These are phyloP conservation scores for Megatriorchis doriae DNA, from an alignment of 2,113 vertebrate species.

Conservation along the genomic window DNA sequence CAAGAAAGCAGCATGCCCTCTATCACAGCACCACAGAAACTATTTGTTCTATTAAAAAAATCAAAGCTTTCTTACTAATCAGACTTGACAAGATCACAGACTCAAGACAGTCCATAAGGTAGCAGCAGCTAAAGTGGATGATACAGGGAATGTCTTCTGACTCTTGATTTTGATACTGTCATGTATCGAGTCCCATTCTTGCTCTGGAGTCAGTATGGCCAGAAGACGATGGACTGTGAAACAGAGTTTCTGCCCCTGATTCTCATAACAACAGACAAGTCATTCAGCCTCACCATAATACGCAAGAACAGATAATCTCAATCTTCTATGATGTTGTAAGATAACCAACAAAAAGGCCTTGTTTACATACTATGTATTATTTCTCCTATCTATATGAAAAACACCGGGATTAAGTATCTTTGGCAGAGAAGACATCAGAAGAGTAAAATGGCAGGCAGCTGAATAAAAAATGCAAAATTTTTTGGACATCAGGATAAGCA, in stretches of 20 bases:
- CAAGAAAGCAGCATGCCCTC: background rate
- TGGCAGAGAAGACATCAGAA: background rate
- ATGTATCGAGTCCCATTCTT: background rate
- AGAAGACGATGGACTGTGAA: background rate
- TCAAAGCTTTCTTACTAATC: background rate
- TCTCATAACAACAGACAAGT: background rate
- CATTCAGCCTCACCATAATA: background rate
- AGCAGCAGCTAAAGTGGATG: background rate
- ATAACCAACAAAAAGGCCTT: background rate
- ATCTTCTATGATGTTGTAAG: background rate
- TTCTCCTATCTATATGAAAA: background rate
- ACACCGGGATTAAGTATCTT: background rate
- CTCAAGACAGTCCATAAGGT: background rate
- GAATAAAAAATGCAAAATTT: background rate
- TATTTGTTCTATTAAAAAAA: background rate
- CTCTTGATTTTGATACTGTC: background rate
- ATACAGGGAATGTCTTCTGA: background rate
- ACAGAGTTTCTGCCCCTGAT: background rate
- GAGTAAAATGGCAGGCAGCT: background rate
- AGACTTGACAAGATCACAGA: background rate
- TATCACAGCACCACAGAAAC: background rate
- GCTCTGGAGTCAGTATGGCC: background rate
- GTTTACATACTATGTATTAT: background rate
- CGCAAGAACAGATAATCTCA: background rate
- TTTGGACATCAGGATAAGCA: background rate